Evolutionary conservation across 2,888 invertebrate genomes (phyloP).

Genomic region (Myopa tessellatipennis): DNA sequence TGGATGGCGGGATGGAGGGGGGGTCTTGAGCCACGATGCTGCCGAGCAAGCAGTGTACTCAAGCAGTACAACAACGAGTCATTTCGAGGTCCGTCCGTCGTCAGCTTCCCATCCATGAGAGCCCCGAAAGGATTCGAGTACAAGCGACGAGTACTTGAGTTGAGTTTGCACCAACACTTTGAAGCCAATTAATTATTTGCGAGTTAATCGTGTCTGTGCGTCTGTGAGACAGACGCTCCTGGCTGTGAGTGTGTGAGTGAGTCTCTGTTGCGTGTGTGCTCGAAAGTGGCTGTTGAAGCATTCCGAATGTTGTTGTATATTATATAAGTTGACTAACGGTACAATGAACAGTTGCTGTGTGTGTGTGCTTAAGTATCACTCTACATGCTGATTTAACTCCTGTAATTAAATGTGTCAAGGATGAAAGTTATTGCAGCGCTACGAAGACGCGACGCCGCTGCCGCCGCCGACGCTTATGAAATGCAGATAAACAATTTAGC

Average conservation of each 20-base stretch:
- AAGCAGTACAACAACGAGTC: too few relatives aligned
- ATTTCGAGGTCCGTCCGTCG: too few relatives aligned
- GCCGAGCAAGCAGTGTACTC: too few relatives aligned
- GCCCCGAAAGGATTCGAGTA: not conserved
- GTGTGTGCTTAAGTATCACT: conserved; percentile 45
- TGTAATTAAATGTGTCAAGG: conserved; percentile 60
- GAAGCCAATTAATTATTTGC: conserved; percentile 58
- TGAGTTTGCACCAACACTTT: conserved; percentile 61
- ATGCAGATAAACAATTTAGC: conserved; percentile 22
- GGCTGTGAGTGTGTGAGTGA: conserved; percentile 25
- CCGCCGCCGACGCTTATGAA: conserved; percentile 8
- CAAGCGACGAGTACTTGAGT: too few relatives aligned
- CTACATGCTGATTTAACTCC: conserved; percentile 54
- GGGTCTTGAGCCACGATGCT: too few relatives aligned
- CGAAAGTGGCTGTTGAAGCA: too few relatives aligned
- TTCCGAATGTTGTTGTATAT: too few relatives aligned
- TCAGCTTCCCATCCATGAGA: not conserved
- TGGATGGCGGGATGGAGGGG: too few relatives aligned
- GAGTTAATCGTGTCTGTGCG: conserved; percentile 50
- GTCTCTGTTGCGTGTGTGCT: not conserved
- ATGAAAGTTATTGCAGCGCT: conserved; percentile 48
- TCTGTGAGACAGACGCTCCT: not conserved
- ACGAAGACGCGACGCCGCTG: conserved; percentile 4
- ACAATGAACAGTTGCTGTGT: not conserved
- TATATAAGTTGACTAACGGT: too few relatives aligned